phyloP scores from a whole-genome alignment of 2,888 invertebrate genomes.

The Microdon myrmicae region DNA sequence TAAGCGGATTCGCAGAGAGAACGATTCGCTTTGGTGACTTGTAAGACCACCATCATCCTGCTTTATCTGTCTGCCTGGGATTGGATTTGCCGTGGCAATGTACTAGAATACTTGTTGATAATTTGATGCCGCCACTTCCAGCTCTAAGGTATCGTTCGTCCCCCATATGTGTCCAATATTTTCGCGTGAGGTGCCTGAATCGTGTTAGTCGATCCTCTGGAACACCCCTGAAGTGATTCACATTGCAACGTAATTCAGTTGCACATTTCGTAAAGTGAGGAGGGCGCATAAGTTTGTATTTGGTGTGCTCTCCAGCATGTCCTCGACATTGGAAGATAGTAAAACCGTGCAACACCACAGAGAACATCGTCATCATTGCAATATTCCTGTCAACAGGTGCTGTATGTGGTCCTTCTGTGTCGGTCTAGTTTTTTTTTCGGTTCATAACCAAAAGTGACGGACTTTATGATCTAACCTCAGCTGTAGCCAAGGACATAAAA shows the following conservation, averaged over 20 bases:
- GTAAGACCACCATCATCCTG: slow-evolving; percentile 40
- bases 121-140: slow-evolving; percentile 23
- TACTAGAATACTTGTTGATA: slow-evolving; percentile 43
- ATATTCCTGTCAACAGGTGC: slow-evolving; percentile 42
- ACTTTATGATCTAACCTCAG: slow-evolving; percentile 40
- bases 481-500: slow-evolving; percentile 1
- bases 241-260: slow-evolving; percentile 36
- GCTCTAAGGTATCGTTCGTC: slow-evolving; percentile 16
- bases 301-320: slow-evolving; percentile 33
- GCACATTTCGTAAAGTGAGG: slow-evolving; percentile 10
- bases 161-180: slow-evolving; percentile 10
- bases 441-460: slow-evolving; percentile 35
- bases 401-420: slow-evolving; percentile 12
- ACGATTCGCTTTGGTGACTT: slow-evolving; percentile 43
- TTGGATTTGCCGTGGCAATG: slow-evolving; percentile 28
- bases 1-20: slow-evolving; percentile 34
- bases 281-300: slow-evolving; percentile 12
- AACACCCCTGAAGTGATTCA: slow-evolving; percentile 32
- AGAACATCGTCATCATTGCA: slow-evolving; percentile 9
- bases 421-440: slow-evolving; percentile 20
- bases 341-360: slow-evolving; percentile 18
- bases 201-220: slow-evolving; percentile 22
- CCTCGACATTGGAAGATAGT: slow-evolving; percentile 19
- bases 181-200: slow-evolving; percentile 44
- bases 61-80: slow-evolving; percentile 38